Evolutionary conservation across 1,140 invertebrate species (phyloP), one percentile per base, ranked within the genome.

Genomic region (Drosophila setifemur): DNA sequence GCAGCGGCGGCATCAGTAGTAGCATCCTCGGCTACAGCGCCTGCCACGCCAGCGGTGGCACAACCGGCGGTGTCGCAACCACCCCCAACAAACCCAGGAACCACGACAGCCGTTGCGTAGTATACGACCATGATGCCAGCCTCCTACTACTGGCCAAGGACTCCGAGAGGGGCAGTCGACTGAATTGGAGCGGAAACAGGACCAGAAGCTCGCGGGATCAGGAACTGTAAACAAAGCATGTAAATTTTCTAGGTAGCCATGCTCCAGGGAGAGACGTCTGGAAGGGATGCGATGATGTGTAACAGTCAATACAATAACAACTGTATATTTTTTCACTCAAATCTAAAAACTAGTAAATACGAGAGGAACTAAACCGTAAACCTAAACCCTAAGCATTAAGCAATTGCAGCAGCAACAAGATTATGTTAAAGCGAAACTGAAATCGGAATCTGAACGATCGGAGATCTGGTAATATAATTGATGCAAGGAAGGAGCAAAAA

Each of bases 71-170:
- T 86, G n/a, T n/a, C n/a, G n/a, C n/a, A n/a, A 45, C 58, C 88
- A 29, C 73, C 87, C 21, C 70, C 78, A 67, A 69, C 87, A n/a
- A 78, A 87, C 61, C 61, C 83, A 28, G 85, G 73, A 45, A 90
- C 89, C 47, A 90, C 89, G 26, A 82, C 89, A 19, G 89, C 89
- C 29, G 89, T 90, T 90, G 89, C 89, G 89, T 90, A 90, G 89
- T 90, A 89, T 58, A 90, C 75, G 64, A 82, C 82, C 60, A 86
- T 87, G 76, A 50, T 86, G 73, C 82, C 81, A 72, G 82, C 82
- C 21, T 76, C 76, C 33, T 83, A 83, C 60, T 87, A 81, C 74
- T 86, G 81, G 75, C 68, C 77, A 73, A 49, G 54, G 2, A 61
- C 57, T 16, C 57, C 57, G 8, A 39, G 72, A 43, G 44, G 72